Conservation (phyloP, 2,113 vertebrate genomes). For the Rhagologus leucostigma region DNA sequence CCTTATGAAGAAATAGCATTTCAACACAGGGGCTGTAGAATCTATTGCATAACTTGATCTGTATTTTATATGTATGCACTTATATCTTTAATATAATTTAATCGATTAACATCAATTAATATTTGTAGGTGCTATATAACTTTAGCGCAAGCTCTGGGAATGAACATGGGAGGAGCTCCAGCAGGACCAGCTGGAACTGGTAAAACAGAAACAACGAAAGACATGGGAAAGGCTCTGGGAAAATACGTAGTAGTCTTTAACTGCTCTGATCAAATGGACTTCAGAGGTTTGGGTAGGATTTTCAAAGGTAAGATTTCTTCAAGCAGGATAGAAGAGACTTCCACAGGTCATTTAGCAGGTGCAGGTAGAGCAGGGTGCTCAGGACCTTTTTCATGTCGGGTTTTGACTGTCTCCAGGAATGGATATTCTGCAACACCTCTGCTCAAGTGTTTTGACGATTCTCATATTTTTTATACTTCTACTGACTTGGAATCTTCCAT, state of each 20-base stretch:
- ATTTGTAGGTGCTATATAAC: conserved; percentile 86
- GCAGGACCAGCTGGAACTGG: conserved; percentile 89
- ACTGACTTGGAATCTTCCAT: neutral
- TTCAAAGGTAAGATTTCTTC: conserved; percentile 82
- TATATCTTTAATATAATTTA: neutral
- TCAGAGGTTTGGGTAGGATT: conserved; percentile 87
- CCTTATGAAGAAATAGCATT: neutral
- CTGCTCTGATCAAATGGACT: conserved; percentile 91
- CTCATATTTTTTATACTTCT: neutral
- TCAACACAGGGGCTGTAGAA: neutral
- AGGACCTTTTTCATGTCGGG: neutral
- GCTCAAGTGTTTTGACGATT: neutral
- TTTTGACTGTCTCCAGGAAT: neutral
- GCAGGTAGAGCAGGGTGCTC: neutral
- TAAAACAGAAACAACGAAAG: conserved; percentile 90
- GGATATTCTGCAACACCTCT: neutral
- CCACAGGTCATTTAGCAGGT: neutral
- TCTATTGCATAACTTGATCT: neutral
- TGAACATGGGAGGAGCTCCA: conserved; percentile 90
- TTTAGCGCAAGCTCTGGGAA: conserved; percentile 82
- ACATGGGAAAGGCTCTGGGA: conserved; percentile 87
- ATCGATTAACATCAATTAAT: neutral
- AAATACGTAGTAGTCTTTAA: conserved; percentile 91
- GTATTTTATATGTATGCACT: neutral
- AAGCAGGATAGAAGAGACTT: neutral